Conservation (phyloP, 2,113 vertebrate genomes). For the Microcebus griseorufus region DNA sequence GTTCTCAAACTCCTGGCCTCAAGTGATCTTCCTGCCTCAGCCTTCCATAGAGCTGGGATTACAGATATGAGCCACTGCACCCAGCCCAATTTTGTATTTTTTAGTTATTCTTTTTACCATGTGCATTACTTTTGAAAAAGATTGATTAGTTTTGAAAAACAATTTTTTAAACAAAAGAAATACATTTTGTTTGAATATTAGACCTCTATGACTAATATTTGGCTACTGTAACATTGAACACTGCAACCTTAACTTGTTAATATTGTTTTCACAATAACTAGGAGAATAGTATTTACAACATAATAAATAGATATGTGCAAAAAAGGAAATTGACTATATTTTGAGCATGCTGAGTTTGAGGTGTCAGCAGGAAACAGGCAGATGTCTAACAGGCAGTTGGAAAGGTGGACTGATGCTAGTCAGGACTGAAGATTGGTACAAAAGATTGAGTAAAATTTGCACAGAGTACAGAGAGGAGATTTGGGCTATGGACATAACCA, state of each 20-base stretch:
- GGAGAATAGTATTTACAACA: not conserved
- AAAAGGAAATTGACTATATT: not conserved
- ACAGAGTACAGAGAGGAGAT: not conserved
- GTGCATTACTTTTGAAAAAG: not conserved
- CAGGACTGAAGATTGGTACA: not conserved
- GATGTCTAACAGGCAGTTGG: not conserved
- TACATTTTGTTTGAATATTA: not conserved
- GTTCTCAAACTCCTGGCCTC: too few relatives aligned
- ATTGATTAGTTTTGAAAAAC: not conserved
- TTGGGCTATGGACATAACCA: not conserved
- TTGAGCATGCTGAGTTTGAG: conserved; percentile 21
- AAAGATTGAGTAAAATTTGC: not conserved
- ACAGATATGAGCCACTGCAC: not conserved
- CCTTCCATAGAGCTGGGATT: too few relatives aligned
- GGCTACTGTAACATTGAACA: not conserved
- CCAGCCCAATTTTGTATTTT: not conserved
- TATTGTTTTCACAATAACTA: not conserved
- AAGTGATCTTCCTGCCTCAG: not conserved
- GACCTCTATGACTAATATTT: not conserved
- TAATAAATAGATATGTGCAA: not conserved
- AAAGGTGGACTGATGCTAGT: not conserved
- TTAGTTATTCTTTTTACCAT: not conserved
- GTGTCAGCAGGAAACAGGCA: not conserved
- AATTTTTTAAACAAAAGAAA: conserved; percentile 23
- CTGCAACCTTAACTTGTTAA: conserved; percentile 9